Base-by-base conservation (phyloP, 2,113 vertebrate species). In the Periophthalmus modestus region DNA sequence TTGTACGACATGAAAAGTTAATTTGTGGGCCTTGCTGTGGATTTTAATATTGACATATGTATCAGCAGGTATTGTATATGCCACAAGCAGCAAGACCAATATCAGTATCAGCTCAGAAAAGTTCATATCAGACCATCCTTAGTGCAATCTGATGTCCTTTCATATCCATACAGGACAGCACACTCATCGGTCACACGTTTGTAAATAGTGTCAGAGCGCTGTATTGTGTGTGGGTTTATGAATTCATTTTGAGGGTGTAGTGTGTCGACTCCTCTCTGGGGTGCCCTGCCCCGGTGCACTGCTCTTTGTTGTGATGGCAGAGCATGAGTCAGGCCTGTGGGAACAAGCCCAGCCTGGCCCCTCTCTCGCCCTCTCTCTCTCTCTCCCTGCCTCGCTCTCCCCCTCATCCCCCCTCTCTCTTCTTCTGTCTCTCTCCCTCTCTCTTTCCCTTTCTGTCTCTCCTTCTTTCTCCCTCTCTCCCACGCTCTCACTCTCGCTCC, bases 401-500 rank as follows among this genome's bases (percentile, higher is more conserved):
- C 39, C 10, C 39, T 10, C 39, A 28, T 43, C 11, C 10, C 10
- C 39, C 10, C 39, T 10, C 39, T 10, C 10, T 43, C 39, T 10
- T 43, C 10, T 9, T 43, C 39, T 43, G 7, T 10, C 39, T 10
- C 10, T 43, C 39, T 10, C 10, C 10, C 39, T 43, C 39, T 10
- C 39, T 43, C 39, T 43, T 1, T 43, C 10, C 10, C 10, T 10
- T 10, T 43, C 39, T 43, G 7, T 43, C 6, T 43, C 7, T 43
- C 10, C 39, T 10, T 10, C 39, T 43, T 10, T 10, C 39, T 43
- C 39, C 36, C 39, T 43, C 7, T 43, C 88, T 90, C 89, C 86
- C 88, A 89, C 91, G 85, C 88, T 86, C 85, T 89, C 89, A 88
- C 89, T 82, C 87, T 89, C 87, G 81, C 86, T 83, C 82, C 81